Base-by-base conservation (phyloP, 2,797 vertebrate species). In the Knipowitschia caucasica region DNA sequence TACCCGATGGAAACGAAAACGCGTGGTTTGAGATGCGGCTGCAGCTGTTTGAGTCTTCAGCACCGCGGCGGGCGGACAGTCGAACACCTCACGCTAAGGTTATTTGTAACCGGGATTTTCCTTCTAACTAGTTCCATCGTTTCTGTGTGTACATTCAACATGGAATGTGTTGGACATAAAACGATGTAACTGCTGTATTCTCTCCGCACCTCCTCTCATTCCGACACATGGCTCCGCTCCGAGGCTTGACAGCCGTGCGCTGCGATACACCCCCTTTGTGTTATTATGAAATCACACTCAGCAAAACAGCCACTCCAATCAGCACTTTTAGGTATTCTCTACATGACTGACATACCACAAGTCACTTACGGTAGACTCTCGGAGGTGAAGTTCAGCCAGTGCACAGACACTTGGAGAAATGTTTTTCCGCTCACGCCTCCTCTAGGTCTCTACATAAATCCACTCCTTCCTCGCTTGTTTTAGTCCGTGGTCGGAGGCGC, bases 391-490 rank as follows among this genome's bases (percentile, higher is more conserved):
- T 71, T 59, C 58, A 72, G 43, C 39, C 71, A 62, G 70, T 53
- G 69, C 30, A 58, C 65, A 73, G 70, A 66, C 71, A 69, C 78
- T 29, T 63, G 75, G 69, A 79, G 75, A 74, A 81, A 74, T 67
- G 68, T 69, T 64, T 58, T 62, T 65, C 60, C 74, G 64, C 71
- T 77, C 80, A 73, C 81, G 72, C 75, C 78, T 83, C 54, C 69
- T 76, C 46, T 72, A 42, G 73, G 66, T 75, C 73, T 67, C 66
- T 56, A 67, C 49, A 77, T 81, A 73, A 52, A 80, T 82, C 80
- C 80, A 73, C 80, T 87, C 83, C 79, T 83, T 84, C 77, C 82
- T 85, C 72, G 78, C 87, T 89, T 88, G 88, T 84, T 85, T 83
- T 74, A 75, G 76, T 76, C 80, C 80, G 25, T 71, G 83, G 81